Conservation (phyloP, 2,797 vertebrate genomes). For the Sandelia bainsii region DNA sequence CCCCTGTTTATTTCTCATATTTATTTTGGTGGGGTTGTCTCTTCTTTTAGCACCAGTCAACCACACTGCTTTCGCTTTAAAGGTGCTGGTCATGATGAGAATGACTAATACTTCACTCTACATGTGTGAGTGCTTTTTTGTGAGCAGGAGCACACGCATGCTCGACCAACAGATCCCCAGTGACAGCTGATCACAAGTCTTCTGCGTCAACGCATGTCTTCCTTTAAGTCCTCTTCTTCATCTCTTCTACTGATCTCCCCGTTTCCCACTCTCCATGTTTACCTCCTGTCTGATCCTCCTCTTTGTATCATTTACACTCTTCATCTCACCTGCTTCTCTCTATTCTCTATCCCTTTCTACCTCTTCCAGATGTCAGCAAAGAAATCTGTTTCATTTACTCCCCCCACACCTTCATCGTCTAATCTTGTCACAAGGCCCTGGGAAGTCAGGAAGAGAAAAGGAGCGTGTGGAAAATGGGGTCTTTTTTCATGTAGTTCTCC, state of each 20-base stretch:
- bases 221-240: conserved; percentile 53
- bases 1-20: conserved; percentile 33
- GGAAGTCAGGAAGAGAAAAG: conserved; percentile 43
- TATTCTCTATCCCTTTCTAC: conserved; percentile 46
- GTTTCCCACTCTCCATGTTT: conserved; percentile 28
- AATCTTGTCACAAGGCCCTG: conserved; percentile 65
- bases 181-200: conserved; percentile 64
- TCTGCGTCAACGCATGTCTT: conserved; percentile 33
- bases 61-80: conserved; percentile 14
- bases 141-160: background rate
- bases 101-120: conserved; percentile 30
- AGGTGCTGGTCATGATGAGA: conserved; percentile 8
- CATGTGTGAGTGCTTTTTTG: conserved; percentile 3
- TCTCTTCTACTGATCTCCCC: conserved; percentile 51
- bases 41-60: conserved; percentile 13
- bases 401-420: conserved; percentile 34
- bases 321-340: conserved; percentile 37
- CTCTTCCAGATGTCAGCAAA: conserved; percentile 47
- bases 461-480: conserved; percentile 48
- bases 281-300: conserved; percentile 62
- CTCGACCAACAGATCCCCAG: conserved; percentile 43
- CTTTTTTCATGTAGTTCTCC: conserved; percentile 68
- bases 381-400: conserved; percentile 53
- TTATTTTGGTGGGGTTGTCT: conserved; percentile 41
- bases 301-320: conserved; percentile 62